Percentiles rank a stretch among this genome's conserved stretches.
Conservation (phyloP, 2,113 vertebrate species). For the Nannospalax galili region DNA sequence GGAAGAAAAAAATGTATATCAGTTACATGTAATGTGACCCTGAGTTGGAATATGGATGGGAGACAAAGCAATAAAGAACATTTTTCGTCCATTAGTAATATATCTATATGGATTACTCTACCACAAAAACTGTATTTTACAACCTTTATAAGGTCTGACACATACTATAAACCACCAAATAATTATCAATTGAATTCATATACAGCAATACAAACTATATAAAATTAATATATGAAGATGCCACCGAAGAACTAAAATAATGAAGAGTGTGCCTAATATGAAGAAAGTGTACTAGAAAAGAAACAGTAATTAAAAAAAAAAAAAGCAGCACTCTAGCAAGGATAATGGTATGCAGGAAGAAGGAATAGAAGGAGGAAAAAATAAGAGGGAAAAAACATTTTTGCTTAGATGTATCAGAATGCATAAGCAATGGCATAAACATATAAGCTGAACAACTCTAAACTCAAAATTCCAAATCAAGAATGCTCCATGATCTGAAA, state of each 20-base stretch:
- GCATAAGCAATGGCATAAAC: neutral
- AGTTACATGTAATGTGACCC: neutral
- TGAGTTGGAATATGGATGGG: neutral
- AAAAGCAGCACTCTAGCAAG: neutral
- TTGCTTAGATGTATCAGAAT: neutral
- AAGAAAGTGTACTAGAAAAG: conserved; percentile 8
- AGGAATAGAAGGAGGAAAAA: neutral
- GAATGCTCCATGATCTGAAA: neutral
- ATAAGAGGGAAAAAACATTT: neutral
- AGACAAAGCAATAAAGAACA: conserved; percentile 32
- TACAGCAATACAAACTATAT: conserved; percentile 39
- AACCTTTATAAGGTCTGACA: neutral
- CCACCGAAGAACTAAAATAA: conserved; percentile 36
- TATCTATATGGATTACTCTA: neutral
- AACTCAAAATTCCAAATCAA: neutral
- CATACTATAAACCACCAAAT: neutral
- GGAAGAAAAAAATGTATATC: neutral
- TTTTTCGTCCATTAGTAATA: neutral
- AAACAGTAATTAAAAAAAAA: neutral
- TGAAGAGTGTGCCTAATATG: neutral
- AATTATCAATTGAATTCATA: conserved; percentile 50
- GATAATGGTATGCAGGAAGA: neutral
- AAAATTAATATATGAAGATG: conserved; percentile 43
- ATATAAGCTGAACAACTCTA: neutral
- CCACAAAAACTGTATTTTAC: conserved; percentile 45